A percentile compares a stretch with the other conserved stretches of the same genome.
These are phyloP conservation scores for Rhadina sibilatrix DNA, from an alignment of 2,113 vertebrate species.

Conservation along the genomic window DNA sequence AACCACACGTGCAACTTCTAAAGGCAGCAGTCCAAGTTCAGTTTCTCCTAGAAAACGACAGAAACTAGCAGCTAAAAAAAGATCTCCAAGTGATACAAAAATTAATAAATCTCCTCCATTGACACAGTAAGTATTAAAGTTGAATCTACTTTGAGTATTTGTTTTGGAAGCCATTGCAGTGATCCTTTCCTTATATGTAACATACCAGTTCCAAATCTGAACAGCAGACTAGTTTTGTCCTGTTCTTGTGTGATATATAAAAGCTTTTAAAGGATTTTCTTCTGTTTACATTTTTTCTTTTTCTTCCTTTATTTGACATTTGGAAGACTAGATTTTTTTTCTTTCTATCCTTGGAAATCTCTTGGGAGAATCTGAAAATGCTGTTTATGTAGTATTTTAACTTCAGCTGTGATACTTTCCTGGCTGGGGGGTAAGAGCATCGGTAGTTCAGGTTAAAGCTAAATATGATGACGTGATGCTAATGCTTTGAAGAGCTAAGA, in stretches of 20 bases:
- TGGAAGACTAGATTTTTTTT: background rate
- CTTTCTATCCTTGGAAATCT: background rate
- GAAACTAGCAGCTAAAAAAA: constrained; percentile 64
- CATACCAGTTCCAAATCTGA: background rate
- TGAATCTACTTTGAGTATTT: background rate
- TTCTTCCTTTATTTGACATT: constrained; percentile 8
- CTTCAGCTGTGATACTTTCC: background rate
- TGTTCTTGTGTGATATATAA: background rate
- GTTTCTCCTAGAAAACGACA: constrained; percentile 63
- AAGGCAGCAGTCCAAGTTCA: constrained; percentile 68
- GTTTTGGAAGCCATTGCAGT: background rate
- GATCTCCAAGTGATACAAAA: constrained; percentile 55
- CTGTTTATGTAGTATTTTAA: background rate
- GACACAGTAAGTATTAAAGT: constrained; percentile 66
- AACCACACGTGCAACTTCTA: constrained; percentile 74
- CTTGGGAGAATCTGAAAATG: background rate
- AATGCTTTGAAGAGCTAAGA: background rate
- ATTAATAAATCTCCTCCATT: constrained; percentile 58
- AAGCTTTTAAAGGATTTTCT: constrained; percentile 50
- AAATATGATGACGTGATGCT: background rate
- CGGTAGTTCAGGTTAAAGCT: background rate
- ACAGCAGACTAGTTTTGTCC: background rate
- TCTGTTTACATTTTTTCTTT: background rate
- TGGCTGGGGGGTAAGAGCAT: background rate
- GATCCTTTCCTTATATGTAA: background rate